A percentile compares a stretch with the other conserved stretches of the same genome.
Conservation (phyloP, 1,140 invertebrate species). For the Halictus rubicundus region DNA sequence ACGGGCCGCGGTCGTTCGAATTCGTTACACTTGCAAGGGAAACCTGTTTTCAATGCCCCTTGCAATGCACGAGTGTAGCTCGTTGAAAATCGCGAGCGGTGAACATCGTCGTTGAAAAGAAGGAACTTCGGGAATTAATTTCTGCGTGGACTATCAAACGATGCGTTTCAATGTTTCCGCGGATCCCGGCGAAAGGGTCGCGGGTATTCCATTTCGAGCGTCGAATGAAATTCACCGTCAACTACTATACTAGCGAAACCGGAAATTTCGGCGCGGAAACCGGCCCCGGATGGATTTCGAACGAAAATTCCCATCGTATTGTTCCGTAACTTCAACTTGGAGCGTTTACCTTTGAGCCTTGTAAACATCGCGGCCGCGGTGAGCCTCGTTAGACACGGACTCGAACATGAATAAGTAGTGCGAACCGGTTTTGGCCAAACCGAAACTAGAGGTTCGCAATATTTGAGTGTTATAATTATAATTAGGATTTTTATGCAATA, state of each 20-base stretch:
- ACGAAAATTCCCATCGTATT: slow-evolving; percentile 14
- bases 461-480: too few species aligned
- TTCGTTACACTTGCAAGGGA: too few species aligned
- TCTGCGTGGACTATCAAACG: slow-evolving; percentile 2
- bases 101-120: background rate
- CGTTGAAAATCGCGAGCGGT: background rate
- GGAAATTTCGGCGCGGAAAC: slow-evolving; percentile 2
- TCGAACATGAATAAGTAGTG: background rate
- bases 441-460: too few species aligned
- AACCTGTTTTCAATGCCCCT: too few species aligned
- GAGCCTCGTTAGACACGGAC: background rate
- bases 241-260: background rate
- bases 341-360: background rate
- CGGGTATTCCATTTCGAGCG: too few species aligned
- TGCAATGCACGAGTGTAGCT: too few species aligned
- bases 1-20: too few species aligned
- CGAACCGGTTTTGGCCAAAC: background rate
- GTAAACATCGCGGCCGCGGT: background rate
- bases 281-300: background rate
- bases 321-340: background rate
- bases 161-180: slow-evolving; percentile 4
- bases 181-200: background rate
- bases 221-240: slow-evolving; percentile 15
- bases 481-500: too few species aligned
- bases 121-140: background rate